Percentiles rank a stretch among this genome's conserved stretches.
phyloP scores from a whole-genome alignment of 2,113 vertebrate genomes.

The Verasper variegatus region DNA sequence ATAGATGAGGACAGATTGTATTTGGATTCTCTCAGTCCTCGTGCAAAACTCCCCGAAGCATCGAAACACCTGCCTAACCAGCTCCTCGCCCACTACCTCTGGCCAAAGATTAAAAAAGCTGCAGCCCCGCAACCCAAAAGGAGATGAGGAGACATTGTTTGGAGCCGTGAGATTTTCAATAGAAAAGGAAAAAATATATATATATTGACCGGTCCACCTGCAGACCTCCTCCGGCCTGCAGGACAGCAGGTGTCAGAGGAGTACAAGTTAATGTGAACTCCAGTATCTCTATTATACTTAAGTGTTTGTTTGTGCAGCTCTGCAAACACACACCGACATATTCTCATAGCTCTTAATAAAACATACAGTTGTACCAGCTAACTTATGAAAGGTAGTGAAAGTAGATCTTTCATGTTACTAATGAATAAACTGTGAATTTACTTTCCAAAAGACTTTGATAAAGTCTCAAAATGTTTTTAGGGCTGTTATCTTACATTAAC shows the following conservation, averaged over 20 bases:
- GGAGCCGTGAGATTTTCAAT: slow-evolving; percentile 53
- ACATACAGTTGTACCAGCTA: too few relatives aligned
- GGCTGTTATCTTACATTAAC: too few relatives aligned
- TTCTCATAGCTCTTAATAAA: too few relatives aligned
- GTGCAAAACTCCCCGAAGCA: slow-evolving; percentile 36
- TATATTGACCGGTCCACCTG: slow-evolving; percentile 59
- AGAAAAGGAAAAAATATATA: slow-evolving; percentile 37
- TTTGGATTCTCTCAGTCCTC: slow-evolving; percentile 14
- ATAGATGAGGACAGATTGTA: slow-evolving; percentile 22
- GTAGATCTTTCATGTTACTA: too few relatives aligned
- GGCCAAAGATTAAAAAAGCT: slow-evolving; percentile 62
- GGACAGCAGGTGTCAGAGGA: slow-evolving; percentile 53
- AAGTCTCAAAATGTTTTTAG: too few relatives aligned
- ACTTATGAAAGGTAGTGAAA: too few relatives aligned
- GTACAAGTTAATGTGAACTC: slow-evolving; percentile 29
- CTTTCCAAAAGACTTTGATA: too few relatives aligned
- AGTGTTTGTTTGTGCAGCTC: too few relatives aligned
- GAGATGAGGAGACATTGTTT: slow-evolving; percentile 55
- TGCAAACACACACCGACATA: too few relatives aligned
- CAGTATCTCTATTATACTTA: slow-evolving; percentile 1
- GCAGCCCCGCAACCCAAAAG: slow-evolving; percentile 35
- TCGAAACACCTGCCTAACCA: slow-evolving; percentile 38
- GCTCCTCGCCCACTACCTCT: slow-evolving; percentile 30
- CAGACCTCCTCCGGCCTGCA: slow-evolving; percentile 65
- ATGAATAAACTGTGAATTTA: too few relatives aligned